phyloP scores from a whole-genome alignment of 2,888 invertebrate species.

The Drosophila phalerata region DNA sequence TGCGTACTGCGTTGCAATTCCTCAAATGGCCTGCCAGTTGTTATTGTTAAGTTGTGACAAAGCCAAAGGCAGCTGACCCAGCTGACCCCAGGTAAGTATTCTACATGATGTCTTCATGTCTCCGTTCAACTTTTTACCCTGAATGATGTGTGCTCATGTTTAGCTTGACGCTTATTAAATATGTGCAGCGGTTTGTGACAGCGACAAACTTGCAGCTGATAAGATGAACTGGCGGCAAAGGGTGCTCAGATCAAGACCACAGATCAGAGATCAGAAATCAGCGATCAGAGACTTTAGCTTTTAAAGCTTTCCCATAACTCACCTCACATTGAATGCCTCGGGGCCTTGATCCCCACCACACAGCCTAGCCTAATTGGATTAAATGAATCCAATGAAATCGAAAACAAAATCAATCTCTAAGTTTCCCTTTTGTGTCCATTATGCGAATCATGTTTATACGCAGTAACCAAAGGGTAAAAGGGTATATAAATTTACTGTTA shows the following conservation, averaged over 20 bases:
- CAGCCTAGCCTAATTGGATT: constrained; percentile 76
- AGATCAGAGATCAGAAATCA: constrained; percentile 15
- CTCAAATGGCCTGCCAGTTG: constrained; percentile 75
- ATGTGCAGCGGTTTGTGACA: constrained; percentile 63
- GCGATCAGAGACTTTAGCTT: constrained; percentile 24
- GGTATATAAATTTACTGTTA: neutral
- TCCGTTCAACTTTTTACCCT: constrained; percentile 52
- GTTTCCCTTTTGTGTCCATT: constrained; percentile 40
- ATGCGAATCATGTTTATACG: constrained; percentile 75
- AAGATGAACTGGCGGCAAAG: constrained; percentile 30
- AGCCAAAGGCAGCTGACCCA: constrained; percentile 72
- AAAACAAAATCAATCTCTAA: constrained; percentile 69
- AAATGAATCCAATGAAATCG: constrained; percentile 72
- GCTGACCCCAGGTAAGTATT: constrained; percentile 59
- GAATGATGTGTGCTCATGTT: constrained; percentile 74
- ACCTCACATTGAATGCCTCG: constrained; percentile 15
- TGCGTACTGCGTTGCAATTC: constrained; percentile 82
- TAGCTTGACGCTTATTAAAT: constrained; percentile 73
- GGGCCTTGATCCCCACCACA: constrained; percentile 44
- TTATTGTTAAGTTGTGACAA: constrained; percentile 36
- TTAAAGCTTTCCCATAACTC: constrained; percentile 74
- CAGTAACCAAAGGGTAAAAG: neutral
- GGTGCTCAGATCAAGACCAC: constrained; percentile 24
- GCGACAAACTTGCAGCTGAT: constrained; percentile 61
- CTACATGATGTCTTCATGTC: constrained; percentile 67